phyloP scores from a whole-genome alignment of 2,888 invertebrate species.

The Selenia dentaria region DNA sequence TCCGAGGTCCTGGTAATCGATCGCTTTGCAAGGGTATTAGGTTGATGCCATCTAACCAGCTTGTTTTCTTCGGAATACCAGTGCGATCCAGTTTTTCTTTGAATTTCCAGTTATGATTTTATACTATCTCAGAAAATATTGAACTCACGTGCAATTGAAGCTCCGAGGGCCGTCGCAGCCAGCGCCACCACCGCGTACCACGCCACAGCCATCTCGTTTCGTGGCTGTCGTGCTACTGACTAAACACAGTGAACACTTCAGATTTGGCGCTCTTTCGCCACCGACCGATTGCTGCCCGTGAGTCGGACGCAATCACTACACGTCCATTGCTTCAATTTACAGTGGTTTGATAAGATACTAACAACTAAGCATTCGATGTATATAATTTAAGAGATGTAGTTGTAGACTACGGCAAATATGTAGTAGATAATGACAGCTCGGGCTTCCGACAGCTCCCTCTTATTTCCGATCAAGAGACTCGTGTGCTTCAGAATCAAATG shows the following conservation, averaged over 20 bases:
- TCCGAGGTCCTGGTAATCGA: slow-evolving; percentile 11
- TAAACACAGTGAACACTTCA: slow-evolving; percentile 37
- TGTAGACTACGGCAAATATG: slow-evolving; percentile 30
- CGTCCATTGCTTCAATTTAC: slow-evolving; percentile 16
- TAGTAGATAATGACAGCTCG: slow-evolving; percentile 52
- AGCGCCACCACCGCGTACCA: slow-evolving; percentile 67
- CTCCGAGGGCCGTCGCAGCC: slow-evolving; percentile 70
- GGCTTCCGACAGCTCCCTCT: slow-evolving; percentile 65
- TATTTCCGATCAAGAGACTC: slow-evolving; percentile 59
- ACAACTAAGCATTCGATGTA: slow-evolving; percentile 37
- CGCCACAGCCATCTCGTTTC: slow-evolving; percentile 68
- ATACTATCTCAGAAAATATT: slow-evolving; percentile 8
- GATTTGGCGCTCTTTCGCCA: slow-evolving; percentile 70
- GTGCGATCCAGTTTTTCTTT: neutral
- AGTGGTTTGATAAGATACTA: neutral
- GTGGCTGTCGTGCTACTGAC: slow-evolving; percentile 71
- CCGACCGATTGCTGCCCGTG: slow-evolving; percentile 56
- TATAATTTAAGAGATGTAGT: slow-evolving; percentile 25
- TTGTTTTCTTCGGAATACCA: neutral
- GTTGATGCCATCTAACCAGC: neutral
- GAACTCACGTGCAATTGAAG: slow-evolving; percentile 74
- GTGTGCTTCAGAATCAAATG: slow-evolving; percentile 52
- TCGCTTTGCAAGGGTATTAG: slow-evolving; percentile 6
- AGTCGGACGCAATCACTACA: slow-evolving; percentile 27
- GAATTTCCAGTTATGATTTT: too few species aligned